phyloP scores from a whole-genome alignment of 2,888 invertebrate species.

The Anoncus sp. region DNA sequence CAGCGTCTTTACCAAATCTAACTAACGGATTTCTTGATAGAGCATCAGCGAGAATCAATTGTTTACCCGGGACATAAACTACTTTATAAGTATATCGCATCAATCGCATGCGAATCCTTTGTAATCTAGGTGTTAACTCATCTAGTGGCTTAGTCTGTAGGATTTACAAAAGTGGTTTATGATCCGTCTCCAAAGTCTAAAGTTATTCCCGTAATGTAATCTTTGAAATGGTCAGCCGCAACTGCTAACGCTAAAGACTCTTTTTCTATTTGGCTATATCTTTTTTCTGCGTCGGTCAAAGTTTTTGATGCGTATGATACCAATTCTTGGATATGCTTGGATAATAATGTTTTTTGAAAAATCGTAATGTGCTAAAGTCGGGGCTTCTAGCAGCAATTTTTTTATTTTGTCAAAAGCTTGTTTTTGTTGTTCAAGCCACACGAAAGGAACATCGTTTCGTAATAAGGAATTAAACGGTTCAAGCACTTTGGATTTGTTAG shows the following conservation, averaged over 20 bases:
- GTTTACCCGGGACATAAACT: slow-evolving; percentile 66
- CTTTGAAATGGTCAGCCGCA: slow-evolving; percentile 73
- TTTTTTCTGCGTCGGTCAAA: slow-evolving; percentile 71
- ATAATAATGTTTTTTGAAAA: slow-evolving; percentile 53
- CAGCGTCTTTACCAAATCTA: no score
- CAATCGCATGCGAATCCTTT: slow-evolving; percentile 60
- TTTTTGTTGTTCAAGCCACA: slow-evolving; percentile 62
- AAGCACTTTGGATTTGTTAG: slow-evolving; percentile 65
- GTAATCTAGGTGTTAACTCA: slow-evolving; percentile 71
- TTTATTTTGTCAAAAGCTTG: slow-evolving; percentile 72
- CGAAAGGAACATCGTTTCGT: slow-evolving; percentile 50
- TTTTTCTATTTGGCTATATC: slow-evolving; percentile 79
- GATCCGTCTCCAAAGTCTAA: slow-evolving; percentile 76
- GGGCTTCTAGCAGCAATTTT: slow-evolving; percentile 63
- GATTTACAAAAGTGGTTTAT: slow-evolving; percentile 76
- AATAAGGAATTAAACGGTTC: slow-evolving; percentile 60
- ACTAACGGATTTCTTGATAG: slow-evolving; percentile 59
- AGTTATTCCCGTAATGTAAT: slow-evolving; percentile 71
- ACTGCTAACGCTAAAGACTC: slow-evolving; percentile 75
- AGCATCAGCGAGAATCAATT: slow-evolving; percentile 63
- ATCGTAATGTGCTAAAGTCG: slow-evolving; percentile 73
- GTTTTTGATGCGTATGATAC: slow-evolving; percentile 75
- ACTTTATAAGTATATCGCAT: slow-evolving; percentile 65
- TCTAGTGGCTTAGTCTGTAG: slow-evolving; percentile 73
- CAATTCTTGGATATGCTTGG: slow-evolving; percentile 73